Evolutionary conservation across 2,888 invertebrate species (phyloP).

Genomic region (Eupithecia vulgata): DNA sequence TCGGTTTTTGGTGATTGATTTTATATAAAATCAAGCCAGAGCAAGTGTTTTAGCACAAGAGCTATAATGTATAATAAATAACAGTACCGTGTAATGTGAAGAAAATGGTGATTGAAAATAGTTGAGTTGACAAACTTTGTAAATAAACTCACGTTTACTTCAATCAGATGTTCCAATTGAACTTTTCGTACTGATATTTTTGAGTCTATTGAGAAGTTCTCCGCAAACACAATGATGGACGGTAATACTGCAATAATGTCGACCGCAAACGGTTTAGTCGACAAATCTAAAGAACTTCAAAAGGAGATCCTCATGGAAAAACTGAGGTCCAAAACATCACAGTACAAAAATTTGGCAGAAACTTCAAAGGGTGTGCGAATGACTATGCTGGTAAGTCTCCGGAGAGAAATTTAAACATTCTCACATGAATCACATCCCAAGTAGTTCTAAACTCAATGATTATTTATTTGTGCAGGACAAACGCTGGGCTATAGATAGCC

Average conservation of each 20-base stretch:
- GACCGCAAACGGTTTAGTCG: slow-evolving; percentile 64
- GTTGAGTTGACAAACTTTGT: slow-evolving; percentile 28
- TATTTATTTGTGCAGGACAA: slow-evolving; percentile 88
- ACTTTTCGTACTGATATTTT: slow-evolving; percentile 54
- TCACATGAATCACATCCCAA: neutral
- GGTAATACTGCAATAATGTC: slow-evolving; percentile 66
- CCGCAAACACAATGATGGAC: slow-evolving; percentile 66
- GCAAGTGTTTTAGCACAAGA: neutral
- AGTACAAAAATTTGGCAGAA: slow-evolving; percentile 92
- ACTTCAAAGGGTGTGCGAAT: slow-evolving; percentile 94
- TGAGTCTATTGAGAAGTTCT: slow-evolving; percentile 46
- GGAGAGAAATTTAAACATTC: neutral
- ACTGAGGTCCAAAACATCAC: slow-evolving; percentile 91
- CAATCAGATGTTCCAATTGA: slow-evolving; percentile 59
- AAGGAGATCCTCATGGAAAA: slow-evolving; percentile 96
- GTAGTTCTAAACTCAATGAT: slow-evolving; percentile 4
- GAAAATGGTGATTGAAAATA: slow-evolving; percentile 19
- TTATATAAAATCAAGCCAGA: neutral
- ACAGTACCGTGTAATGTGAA: neutral
- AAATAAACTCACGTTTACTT: slow-evolving; percentile 42
- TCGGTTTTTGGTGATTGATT: neutral
- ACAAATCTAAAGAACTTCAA: slow-evolving; percentile 84
- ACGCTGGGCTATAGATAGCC: slow-evolving; percentile 92
- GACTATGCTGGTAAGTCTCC: slow-evolving; percentile 88
- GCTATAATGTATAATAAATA: neutral